Evolutionary conservation across 2,888 invertebrate species (phyloP).

Genomic region (Torymus texanus): DNA sequence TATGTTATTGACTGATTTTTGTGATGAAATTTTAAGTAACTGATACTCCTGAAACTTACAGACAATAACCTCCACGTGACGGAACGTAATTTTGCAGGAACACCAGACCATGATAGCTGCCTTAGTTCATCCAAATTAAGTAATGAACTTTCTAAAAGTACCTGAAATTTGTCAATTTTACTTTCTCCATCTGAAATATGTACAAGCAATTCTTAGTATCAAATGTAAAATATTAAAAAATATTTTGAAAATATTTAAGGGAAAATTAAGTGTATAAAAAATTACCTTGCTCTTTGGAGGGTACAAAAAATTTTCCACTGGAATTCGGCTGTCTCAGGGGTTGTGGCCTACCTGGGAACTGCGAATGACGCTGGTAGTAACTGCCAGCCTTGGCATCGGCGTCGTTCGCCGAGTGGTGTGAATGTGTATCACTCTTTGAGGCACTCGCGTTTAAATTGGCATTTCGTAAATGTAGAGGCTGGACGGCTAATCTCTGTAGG

Average conservation of each 20-base stretch:
- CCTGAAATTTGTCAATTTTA: constrained; percentile 90
- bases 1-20: no score
- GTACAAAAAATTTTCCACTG: constrained; percentile 71
- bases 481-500: constrained; percentile 73
- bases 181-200: constrained; percentile 79
- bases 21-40: no score
- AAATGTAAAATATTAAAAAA: not conserved
- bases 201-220: not conserved
- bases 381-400: constrained; percentile 59
- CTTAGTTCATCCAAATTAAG: constrained; percentile 91
- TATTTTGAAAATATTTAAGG: not conserved
- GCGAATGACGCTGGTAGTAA: constrained; percentile 66
- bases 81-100: constrained; percentile 89
- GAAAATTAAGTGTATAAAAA: not conserved
- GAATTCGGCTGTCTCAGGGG: constrained; percentile 77
- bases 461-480: constrained; percentile 70
- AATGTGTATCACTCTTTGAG: constrained; percentile 59
- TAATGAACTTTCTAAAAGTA: constrained; percentile 84
- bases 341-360: constrained; percentile 86
- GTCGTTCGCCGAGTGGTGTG: constrained; percentile 53
- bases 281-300: constrained; percentile 72
- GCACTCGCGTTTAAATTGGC: constrained; percentile 63
- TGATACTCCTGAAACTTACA: constrained; percentile 73
- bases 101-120: constrained; percentile 96
- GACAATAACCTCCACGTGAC: constrained; percentile 82